Evolutionary conservation across 2,113 vertebrate species (phyloP).

Genomic region (Halcyon senegalensis): DNA sequence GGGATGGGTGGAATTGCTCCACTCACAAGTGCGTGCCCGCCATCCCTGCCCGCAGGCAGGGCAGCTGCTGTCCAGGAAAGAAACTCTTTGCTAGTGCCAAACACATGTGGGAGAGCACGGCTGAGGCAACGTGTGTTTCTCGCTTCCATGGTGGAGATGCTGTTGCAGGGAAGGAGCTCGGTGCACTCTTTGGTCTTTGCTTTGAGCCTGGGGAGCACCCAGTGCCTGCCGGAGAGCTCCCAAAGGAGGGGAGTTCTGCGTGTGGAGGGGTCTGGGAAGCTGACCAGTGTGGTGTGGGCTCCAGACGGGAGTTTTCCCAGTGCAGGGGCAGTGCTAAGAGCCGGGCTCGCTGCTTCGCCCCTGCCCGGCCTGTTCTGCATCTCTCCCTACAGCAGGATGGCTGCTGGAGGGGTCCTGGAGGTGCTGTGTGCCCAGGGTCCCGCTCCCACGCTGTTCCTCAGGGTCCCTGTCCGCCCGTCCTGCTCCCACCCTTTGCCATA

Average conservation of each 20-base stretch:
- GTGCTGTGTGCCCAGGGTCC: rapidly evolving
- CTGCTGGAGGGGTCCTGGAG: neutral
- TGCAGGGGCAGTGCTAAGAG: neutral
- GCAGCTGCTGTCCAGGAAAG: neutral
- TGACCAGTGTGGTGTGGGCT: neutral
- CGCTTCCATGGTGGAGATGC: neutral
- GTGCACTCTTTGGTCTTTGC: neutral
- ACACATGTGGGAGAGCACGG: rapidly evolving
- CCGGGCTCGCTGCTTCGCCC: neutral
- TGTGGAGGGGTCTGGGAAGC: neutral
- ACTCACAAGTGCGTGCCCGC: rapidly evolving
- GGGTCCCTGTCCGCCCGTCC: rapidly evolving
- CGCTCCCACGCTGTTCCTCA: rapidly evolving
- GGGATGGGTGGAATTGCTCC: neutral
- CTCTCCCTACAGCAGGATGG: rapidly evolving
- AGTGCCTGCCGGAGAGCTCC: neutral
- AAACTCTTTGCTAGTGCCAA: neutral
- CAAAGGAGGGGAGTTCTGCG: neutral
- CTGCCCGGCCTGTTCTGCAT: neutral
- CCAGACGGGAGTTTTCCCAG: neutral
- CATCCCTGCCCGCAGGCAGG: neutral
- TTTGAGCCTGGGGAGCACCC: neutral
- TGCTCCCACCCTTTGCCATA: rapidly evolving
- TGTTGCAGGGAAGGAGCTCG: neutral
- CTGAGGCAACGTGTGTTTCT: rapidly evolving